Evolutionary conservation across 2,888 invertebrate species (phyloP).

Genomic region (Diloba caeruleocephala): DNA sequence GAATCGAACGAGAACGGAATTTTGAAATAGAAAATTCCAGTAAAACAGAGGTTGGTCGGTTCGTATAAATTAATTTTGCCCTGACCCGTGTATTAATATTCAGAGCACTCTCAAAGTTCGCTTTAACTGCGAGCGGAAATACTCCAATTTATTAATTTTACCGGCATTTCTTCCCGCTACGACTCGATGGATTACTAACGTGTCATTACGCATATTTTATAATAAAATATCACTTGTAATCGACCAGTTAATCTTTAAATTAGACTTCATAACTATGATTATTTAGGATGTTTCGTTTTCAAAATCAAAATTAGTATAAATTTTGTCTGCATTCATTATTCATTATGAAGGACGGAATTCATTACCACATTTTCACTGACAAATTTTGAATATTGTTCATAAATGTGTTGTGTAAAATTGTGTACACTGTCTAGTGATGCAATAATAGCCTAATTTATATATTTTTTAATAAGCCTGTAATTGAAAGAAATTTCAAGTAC

Average conservation of each 20-base stretch:
- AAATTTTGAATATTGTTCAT: conserved; percentile 19
- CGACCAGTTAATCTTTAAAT: conserved; percentile 7
- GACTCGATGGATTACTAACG: conserved; percentile 63
- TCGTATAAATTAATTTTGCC: conserved; percentile 85
- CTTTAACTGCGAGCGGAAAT: conserved; percentile 82
- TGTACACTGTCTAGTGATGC: conserved; percentile 20
- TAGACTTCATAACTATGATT: conserved; percentile 5
- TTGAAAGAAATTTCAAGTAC: conserved; percentile 33
- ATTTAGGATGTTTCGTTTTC: not conserved
- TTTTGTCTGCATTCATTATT: conserved; percentile 15
- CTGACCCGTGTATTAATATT: conserved; percentile 87
- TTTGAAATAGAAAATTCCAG: conserved; percentile 79
- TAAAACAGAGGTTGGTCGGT: conserved; percentile 79
- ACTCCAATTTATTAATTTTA: conserved; percentile 83
- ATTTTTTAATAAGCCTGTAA: conserved; percentile 21
- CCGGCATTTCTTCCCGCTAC: conserved; percentile 68
- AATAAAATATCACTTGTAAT: conserved; percentile 10
- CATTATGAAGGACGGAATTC: conserved; percentile 9
- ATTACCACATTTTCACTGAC: conserved; percentile 15
- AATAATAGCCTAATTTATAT: conserved; percentile 40
- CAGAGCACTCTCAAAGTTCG: conserved; percentile 85
- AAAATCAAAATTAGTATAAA: conserved; percentile 6
- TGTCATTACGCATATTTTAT: conserved; percentile 60
- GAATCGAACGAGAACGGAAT: conserved; percentile 76
- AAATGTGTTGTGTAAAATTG: conserved; percentile 21